Base-by-base conservation (phyloP, 2,888 invertebrate species). In the Apodemia hepburni region DNA sequence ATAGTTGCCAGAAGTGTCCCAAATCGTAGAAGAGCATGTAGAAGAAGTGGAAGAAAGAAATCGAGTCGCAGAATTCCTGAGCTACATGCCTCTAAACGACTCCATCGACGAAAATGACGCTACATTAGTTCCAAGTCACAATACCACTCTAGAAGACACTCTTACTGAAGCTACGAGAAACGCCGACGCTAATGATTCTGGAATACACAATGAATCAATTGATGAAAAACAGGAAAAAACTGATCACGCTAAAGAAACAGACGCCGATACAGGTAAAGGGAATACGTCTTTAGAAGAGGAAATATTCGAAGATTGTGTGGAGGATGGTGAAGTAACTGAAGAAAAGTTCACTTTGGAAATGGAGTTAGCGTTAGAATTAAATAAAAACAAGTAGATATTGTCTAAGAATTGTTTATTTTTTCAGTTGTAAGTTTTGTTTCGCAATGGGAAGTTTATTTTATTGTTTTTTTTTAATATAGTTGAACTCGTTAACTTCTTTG, bases 261-360 rank as follows among this genome's bases (percentile, higher is more conserved):
- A 65, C 33, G 61, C 64, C 15, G 60, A n/a, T 15, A 67, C 65
- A 58, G 63, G 67, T 42, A 57, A 49, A 29, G 61, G 54, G n/a
- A 62, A 69, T 63, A 57, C 63, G 3, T 75, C 75, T 3, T 66
- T 62, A 6, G 76, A 74, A 0, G 81, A 83, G 27, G 86, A 87
- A 18, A 66, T 81, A 0, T 88, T 87, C 65, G 86, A 86, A 70
- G 88, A 90, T 71, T 87, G 87, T 61, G 71, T 81, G 3, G 85
- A 83, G 57, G 78, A 78, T 61, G 65, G 69, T 8, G 67, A 67
- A 45, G 22, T 58, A 0, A 62, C 59, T 6, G 80, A 78, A 51
- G 84, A 84, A 68, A 85, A 78, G 62, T 85, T 84, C 69, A 84
- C 88, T 5, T 68, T 91, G 58, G 91, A 91, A 75, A 91, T 91